Base-by-base conservation (phyloP, 2,797 vertebrate genomes). In the Semaprochilodus insignis region DNA sequence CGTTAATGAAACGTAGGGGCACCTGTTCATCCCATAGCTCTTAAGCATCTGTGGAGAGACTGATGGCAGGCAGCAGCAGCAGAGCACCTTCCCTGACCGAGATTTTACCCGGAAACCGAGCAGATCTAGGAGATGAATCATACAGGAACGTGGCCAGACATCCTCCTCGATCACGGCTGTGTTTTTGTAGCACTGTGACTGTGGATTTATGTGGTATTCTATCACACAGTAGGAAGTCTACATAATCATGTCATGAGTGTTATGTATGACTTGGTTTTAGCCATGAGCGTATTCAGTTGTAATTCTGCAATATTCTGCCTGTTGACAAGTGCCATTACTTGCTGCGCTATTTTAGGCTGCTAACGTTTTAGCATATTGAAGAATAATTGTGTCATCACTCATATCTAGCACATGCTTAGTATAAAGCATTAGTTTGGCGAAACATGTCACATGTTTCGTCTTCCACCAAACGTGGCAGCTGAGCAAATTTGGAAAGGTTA, bases 1-100 rank as follows among this genome's bases (percentile, higher is more conserved):
- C 52, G 71, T 71, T 82, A 82, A 85, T 80, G 55, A 85, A 77
- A 77, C 27, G 6, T 17, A 15, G 40, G 27, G 23, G 51, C 48
- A 72, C 48, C 40, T 31, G 44, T 17, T 60, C n/a, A 27, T 79
- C 19, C 5, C 14, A 14, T 21, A 65, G 74, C 13, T 31, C 14
- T 78, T 27, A 31, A 48, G 62, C 69, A n/a, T 36, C 63, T 52
- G 60, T n/a, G 23, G 71, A 2, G 21, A 81, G 69, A 59, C 25
- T 51, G 10, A 5, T 6, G 36, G 82, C 60, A 51, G 13, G 15
- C 25, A 52, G 62, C 23, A 19, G 62, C 31, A 23, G 76, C 40
- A 7, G 17, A 15, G 10, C 4, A 54, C 23, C n/a, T 40, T 76
- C 52, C 14, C 62, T 25, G 69, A 51, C 73, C 4, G 40, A 34